phyloP scores from a whole-genome alignment of 2,888 invertebrate species.

The Camptogramma bilineatum region DNA sequence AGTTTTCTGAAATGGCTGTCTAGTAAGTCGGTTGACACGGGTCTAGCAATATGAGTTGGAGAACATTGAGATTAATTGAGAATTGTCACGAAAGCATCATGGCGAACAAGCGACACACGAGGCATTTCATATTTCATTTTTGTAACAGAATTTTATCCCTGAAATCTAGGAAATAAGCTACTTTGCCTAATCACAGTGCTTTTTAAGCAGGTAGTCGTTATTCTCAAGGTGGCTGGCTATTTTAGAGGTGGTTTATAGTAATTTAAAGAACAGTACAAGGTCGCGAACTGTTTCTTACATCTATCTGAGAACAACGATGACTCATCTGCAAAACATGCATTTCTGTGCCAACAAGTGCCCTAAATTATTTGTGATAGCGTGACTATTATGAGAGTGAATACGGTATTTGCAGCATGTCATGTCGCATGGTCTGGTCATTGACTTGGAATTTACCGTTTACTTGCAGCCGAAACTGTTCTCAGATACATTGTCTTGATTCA shows the following conservation, averaged over 20 bases:
- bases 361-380: constrained; percentile 58
- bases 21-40: constrained; percentile 52
- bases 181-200: constrained; percentile 4
- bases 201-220: constrained; percentile 11
- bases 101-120: constrained; percentile 44
- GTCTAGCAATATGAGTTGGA: constrained; percentile 50
- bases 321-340: constrained; percentile 31
- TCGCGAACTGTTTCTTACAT: constrained; percentile 34
- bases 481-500: constrained; percentile 47
- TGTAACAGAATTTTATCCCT: constrained; percentile 45
- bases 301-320: constrained; percentile 35
- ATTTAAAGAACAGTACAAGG: constrained; percentile 37
- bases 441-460: constrained; percentile 70
- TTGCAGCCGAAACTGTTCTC: constrained; percentile 46
- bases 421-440: constrained; percentile 76
- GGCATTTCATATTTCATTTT: constrained; percentile 45
- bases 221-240: too few species aligned
- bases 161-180: constrained; percentile 51
- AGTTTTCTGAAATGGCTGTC: constrained; percentile 32
- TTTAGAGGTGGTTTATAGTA: constrained; percentile 9
- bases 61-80: constrained; percentile 59
- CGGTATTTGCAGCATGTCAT: constrained; percentile 69
- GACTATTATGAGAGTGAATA: constrained; percentile 61
- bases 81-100: constrained; percentile 53
- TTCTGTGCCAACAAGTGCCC: constrained; percentile 50